phyloP scores from a whole-genome alignment of 2,888 invertebrate genomes.

The Andrena bucephala region DNA sequence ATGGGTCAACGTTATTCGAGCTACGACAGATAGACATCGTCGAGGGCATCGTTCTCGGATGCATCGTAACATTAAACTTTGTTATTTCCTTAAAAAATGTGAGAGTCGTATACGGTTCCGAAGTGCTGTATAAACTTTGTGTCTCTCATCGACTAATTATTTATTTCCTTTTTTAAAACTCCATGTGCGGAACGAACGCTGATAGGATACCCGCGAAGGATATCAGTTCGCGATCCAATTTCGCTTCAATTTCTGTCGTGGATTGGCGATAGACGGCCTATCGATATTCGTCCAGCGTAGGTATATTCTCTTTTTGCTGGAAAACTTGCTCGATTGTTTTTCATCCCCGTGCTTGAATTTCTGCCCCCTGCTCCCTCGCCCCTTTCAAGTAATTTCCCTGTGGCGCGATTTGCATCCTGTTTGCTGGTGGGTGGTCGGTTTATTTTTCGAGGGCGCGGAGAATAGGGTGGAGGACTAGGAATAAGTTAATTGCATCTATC shows the following conservation, averaged over 20 bases:
- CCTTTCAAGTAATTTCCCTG: conserved; percentile 57
- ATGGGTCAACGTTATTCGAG: conserved; percentile 43
- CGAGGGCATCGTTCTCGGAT: neutral
- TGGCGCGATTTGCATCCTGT: conserved; percentile 66
- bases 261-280: conserved; percentile 29
- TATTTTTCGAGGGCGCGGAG: conserved; percentile 57
- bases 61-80: neutral
- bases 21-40: conserved; percentile 35
- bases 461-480: conserved; percentile 63
- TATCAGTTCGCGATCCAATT: conserved; percentile 50
- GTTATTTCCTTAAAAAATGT: neutral
- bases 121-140: neutral
- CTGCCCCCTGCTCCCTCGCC: conserved; percentile 3
- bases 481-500: conserved; percentile 76
- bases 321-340: conserved; percentile 50
- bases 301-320: neutral
- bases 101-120: no score
- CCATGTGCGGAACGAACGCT: neutral
- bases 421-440: conserved; percentile 54
- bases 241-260: conserved; percentile 51
- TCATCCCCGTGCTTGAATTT: conserved; percentile 21
- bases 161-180: neutral
- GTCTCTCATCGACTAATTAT: neutral
- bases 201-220: neutral
- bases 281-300: conserved; percentile 41